phyloP scores from a whole-genome alignment of 1,140 invertebrate species.

The Caligus rogercresseyi region DNA sequence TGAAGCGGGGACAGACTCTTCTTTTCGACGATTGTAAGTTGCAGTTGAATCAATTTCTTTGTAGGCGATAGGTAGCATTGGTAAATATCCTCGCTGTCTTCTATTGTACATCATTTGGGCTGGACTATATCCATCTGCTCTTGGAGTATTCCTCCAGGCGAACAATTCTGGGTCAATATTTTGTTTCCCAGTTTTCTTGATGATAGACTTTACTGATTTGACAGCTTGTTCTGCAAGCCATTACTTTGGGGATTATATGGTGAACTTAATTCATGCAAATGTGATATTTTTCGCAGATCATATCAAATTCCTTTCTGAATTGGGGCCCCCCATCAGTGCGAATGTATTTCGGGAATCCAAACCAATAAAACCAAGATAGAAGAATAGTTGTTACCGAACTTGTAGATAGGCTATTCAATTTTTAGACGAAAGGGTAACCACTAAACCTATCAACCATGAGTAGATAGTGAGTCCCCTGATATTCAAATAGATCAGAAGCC shows the following conservation, averaged over 20 bases:
- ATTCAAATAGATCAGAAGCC: neutral
- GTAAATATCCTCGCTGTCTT: too few relatives aligned
- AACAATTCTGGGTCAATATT: too few relatives aligned
- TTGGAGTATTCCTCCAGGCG: too few relatives aligned
- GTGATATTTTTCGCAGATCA: neutral
- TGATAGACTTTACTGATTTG: conserved; percentile 4
- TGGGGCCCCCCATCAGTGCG: neutral
- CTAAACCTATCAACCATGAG: conserved; percentile 1
- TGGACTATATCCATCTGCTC: too few relatives aligned
- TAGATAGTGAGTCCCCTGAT: neutral
- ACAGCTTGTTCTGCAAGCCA: neutral
- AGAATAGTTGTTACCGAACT: neutral
- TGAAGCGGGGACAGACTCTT: too few relatives aligned
- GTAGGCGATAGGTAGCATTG: too few relatives aligned
- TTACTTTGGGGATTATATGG: neutral
- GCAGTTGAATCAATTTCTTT: too few relatives aligned
- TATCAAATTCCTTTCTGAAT: neutral
- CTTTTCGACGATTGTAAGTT: too few relatives aligned
- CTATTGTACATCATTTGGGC: too few relatives aligned
- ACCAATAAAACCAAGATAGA: neutral
- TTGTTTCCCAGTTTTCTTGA: neutral
- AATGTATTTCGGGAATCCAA: neutral
- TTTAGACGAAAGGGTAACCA: neutral
- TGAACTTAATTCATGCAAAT: conserved; percentile 3
- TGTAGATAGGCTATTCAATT: neutral